phyloP scores from a whole-genome alignment of 2,888 invertebrate genomes.

The Thalpophila matura region DNA sequence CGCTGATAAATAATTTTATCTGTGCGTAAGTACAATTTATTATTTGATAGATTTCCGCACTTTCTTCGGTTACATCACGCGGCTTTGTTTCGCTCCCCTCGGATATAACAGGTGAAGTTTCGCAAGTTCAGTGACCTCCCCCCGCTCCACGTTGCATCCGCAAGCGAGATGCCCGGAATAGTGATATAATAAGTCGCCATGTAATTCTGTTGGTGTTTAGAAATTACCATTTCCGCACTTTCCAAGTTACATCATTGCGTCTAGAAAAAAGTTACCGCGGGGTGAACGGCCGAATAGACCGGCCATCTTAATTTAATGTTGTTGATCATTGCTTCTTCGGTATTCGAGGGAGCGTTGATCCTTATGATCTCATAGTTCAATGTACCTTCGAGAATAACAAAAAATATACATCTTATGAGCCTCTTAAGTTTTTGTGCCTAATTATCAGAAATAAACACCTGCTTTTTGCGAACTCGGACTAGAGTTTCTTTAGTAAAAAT shows the following conservation, averaged over 20 bases:
- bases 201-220: conserved; percentile 80
- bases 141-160: conserved; percentile 77
- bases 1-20: conserved; percentile 55
- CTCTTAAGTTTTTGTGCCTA: conserved; percentile 56
- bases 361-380: conserved; percentile 87
- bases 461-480: conserved; percentile 19
- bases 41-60: conserved; percentile 73
- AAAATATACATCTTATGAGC: conserved; percentile 60
- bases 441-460: conserved; percentile 39
- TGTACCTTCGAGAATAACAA: conserved; percentile 65
- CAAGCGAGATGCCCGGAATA: conserved; percentile 78
- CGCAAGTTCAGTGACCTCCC: conserved; percentile 88
- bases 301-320: conserved; percentile 76
- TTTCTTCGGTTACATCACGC: conserved; percentile 82
- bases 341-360: conserved; percentile 87
- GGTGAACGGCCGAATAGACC: conserved; percentile 83
- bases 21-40: conserved; percentile 62
- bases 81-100: conserved; percentile 75
- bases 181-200: conserved; percentile 83
- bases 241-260: conserved; percentile 86
- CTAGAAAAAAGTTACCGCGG: conserved; percentile 78
- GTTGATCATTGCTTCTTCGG: conserved; percentile 82
- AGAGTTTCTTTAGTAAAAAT: conserved; percentile 19
- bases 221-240: conserved; percentile 88
- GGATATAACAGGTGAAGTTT: conserved; percentile 85